phyloP scores from a whole-genome alignment of 2,797 vertebrate genomes.

The Craterocephalus amniculus region DNA sequence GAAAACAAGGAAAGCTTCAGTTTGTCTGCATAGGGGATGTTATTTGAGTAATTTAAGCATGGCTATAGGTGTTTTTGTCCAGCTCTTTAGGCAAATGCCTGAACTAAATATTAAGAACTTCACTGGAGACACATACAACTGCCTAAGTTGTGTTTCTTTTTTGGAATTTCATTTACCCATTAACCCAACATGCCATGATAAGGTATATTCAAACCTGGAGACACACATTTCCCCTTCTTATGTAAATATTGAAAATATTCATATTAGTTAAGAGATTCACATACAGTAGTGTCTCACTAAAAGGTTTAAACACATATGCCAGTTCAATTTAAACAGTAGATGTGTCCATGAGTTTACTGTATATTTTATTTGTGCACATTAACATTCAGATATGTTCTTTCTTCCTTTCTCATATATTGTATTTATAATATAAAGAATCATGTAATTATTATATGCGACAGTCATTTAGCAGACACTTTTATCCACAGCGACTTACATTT shows the following conservation, averaged over 20 bases:
- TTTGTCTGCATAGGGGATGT: background rate
- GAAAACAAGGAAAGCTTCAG: background rate
- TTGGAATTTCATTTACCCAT: slow-evolving; percentile 11
- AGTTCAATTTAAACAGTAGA: background rate
- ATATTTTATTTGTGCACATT: too few relatives aligned
- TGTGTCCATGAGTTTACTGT: too few relatives aligned
- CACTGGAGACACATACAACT: slow-evolving; percentile 1
- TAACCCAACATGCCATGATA: background rate
- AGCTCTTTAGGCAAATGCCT: slow-evolving; percentile 26
- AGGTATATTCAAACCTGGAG: background rate
- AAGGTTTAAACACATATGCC: too few relatives aligned
- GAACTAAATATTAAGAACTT: slow-evolving; percentile 16
- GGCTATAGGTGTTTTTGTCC: background rate
- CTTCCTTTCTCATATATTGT: background rate
- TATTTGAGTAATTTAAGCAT: slow-evolving; percentile 23
- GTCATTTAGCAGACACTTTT: too few relatives aligned
- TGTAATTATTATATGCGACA: too few relatives aligned
- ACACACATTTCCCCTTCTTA: background rate
- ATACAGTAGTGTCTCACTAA: too few relatives aligned
- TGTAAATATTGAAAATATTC: background rate
- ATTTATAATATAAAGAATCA: too few relatives aligned
- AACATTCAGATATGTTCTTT: too few relatives aligned
- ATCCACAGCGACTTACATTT: too few relatives aligned
- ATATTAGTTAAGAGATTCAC: background rate
- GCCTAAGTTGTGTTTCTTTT: slow-evolving; percentile 6